A percentile compares a stretch with the other conserved stretches of the same genome.
Evolutionary conservation across 2,113 vertebrate genomes (phyloP).

Genomic region (Pimephales promelas): DNA sequence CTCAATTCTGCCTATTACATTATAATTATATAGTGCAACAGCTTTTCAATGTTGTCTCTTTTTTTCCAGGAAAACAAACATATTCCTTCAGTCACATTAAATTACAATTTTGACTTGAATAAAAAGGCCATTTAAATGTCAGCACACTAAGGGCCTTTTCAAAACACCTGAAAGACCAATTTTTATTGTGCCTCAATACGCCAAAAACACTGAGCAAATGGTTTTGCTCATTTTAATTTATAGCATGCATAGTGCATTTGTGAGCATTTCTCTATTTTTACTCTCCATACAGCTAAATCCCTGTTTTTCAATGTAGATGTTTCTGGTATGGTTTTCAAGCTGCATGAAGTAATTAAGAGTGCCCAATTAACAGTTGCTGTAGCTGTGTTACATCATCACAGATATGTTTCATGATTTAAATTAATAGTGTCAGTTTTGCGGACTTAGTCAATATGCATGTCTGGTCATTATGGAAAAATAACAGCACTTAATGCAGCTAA

Average conservation of each 20-base stretch:
- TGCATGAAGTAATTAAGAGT: neutral
- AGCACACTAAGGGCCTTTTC: neutral
- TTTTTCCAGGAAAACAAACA: no score
- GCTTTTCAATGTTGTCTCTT: no score
- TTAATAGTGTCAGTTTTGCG: neutral
- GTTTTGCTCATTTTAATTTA: no score
- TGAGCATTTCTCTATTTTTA: neutral
- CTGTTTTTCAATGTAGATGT: neutral
- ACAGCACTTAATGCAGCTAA: neutral
- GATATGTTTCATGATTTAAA: neutral
- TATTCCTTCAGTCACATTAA: neutral
- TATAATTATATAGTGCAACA: neutral
- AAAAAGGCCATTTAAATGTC: neutral
- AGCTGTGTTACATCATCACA: neutral
- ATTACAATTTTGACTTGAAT: neutral
- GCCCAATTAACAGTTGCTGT: neutral
- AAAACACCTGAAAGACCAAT: neutral
- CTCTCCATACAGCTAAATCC: neutral
- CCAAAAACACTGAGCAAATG: neutral
- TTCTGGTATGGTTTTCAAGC: neutral
- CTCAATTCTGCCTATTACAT: neutral
- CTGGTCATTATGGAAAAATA: neutral
- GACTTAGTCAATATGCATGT: neutral
- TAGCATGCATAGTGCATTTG: neutral
- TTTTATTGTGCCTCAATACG: neutral